Conservation (phyloP, 2,888 invertebrate genomes). For the Octodonta nipae region DNA sequence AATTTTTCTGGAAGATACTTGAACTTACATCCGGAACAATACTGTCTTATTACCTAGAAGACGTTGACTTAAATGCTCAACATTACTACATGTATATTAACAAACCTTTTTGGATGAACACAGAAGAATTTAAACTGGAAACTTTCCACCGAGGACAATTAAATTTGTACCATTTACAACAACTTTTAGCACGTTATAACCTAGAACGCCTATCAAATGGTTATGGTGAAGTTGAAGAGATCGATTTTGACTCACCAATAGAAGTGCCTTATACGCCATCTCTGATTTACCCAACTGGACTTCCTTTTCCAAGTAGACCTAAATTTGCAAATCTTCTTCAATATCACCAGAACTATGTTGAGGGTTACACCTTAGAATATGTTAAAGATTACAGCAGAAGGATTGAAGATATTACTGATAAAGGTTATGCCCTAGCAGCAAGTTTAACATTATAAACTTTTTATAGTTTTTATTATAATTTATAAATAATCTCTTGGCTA, state of each 20-base stretch:
- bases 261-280: slow-evolving; percentile 50
- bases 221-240: slow-evolving; percentile 48
- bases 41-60: slow-evolving; percentile 58
- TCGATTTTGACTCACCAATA: slow-evolving; percentile 39
- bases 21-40: slow-evolving; percentile 41
- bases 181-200: slow-evolving; percentile 56
- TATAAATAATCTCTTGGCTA: too few species aligned
- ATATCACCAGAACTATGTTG: slow-evolving; percentile 33
- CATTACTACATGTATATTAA: slow-evolving; percentile 49
- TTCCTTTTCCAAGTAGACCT: slow-evolving; percentile 49
- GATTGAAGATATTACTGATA: slow-evolving; percentile 43
- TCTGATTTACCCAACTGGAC: slow-evolving; percentile 48
- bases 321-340: slow-evolving; percentile 41
- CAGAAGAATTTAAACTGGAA: slow-evolving; percentile 28
- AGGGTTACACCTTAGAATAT: slow-evolving; percentile 38
- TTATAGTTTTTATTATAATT: too few species aligned
- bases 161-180: slow-evolving; percentile 52
- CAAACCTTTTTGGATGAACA: slow-evolving; percentile 50
- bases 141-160: slow-evolving; percentile 51
- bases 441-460: too few species aligned
- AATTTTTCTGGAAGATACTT: slow-evolving; percentile 47
- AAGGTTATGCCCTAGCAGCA: slow-evolving; percentile 33
- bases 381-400: slow-evolving; percentile 37
- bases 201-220: slow-evolving; percentile 60
- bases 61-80: slow-evolving; percentile 50